phyloP scores from a whole-genome alignment of 2,888 invertebrate genomes.

The Dione juno region DNA sequence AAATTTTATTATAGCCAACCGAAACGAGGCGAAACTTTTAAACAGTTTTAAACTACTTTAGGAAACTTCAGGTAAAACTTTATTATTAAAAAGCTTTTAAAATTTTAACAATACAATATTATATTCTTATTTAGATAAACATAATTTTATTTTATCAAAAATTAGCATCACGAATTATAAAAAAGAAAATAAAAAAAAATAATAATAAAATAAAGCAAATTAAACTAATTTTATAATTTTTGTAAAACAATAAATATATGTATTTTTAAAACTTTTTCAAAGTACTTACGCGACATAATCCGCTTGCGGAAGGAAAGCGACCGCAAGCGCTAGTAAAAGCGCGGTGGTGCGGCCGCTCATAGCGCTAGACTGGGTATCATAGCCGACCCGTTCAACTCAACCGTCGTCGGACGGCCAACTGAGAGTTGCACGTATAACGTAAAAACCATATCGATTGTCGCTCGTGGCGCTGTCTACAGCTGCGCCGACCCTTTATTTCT shows the following conservation, averaged over 20 bases:
- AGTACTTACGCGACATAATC: constrained; percentile 86
- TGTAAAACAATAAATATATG: neutral
- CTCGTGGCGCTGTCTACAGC: constrained; percentile 37
- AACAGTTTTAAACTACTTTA: constrained; percentile 11
- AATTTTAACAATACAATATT: neutral
- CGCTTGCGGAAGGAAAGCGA: constrained; percentile 83
- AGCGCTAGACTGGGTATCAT: constrained; percentile 73
- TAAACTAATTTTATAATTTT: neutral
- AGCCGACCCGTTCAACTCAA: constrained; percentile 62
- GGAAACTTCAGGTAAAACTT: neutral
- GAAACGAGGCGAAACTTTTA: neutral
- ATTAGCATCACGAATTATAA: no score
- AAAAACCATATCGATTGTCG: constrained; percentile 77
- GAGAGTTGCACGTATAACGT: constrained; percentile 72
- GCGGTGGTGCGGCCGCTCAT: constrained; percentile 84
- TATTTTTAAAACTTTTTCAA: constrained; percentile 21
- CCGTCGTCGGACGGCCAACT: constrained; percentile 64
- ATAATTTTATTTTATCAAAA: neutral
- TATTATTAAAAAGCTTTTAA: neutral
- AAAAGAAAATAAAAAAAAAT: no score
- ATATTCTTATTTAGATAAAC: no score
- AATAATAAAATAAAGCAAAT: neutral
- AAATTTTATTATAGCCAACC: neutral
- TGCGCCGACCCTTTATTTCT: constrained; percentile 54
- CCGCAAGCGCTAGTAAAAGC: constrained; percentile 83